These are phyloP conservation scores for Aix galericulata DNA, from an alignment of 2,113 vertebrate genomes.

Conservation along the genomic window DNA sequence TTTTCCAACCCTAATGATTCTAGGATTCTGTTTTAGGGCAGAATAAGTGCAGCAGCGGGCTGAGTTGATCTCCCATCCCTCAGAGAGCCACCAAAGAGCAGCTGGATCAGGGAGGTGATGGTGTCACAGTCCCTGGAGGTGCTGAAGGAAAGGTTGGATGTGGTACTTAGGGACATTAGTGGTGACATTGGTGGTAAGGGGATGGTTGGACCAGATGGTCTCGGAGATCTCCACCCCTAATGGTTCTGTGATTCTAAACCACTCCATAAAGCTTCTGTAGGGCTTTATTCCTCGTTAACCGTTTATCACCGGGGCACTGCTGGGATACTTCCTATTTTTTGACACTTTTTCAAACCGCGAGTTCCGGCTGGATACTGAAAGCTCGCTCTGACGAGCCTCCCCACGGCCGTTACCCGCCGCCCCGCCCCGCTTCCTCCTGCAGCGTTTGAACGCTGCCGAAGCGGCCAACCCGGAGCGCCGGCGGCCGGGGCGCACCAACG, in stretches of 20 bases:
- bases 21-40: neutral
- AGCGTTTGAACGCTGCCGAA: conserved; percentile 1
- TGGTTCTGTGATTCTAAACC: neutral
- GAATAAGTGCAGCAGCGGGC: accelerated
- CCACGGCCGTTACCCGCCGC: accelerated
- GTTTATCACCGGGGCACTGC: accelerated
- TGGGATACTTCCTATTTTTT: accelerated
- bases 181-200: too few species aligned
- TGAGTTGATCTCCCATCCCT: accelerated
- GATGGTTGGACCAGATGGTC: too few species aligned
- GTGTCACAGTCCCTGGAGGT: too few species aligned
- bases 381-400: accelerated
- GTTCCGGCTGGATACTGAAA: accelerated
- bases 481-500: accelerated
- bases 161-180: too few species aligned
- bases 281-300: accelerated
- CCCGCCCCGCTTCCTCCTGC: neutral
- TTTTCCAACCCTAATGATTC: too few species aligned
- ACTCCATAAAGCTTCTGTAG: accelerated
- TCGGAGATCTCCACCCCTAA: too few species aligned
- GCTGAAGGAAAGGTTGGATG: too few species aligned
- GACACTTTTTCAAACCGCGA: neutral
- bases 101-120: too few species aligned
- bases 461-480: neutral
- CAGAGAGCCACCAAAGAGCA: accelerated